Conservation (phyloP, 2,113 vertebrate species). For the Hyaena hyaena region DNA sequence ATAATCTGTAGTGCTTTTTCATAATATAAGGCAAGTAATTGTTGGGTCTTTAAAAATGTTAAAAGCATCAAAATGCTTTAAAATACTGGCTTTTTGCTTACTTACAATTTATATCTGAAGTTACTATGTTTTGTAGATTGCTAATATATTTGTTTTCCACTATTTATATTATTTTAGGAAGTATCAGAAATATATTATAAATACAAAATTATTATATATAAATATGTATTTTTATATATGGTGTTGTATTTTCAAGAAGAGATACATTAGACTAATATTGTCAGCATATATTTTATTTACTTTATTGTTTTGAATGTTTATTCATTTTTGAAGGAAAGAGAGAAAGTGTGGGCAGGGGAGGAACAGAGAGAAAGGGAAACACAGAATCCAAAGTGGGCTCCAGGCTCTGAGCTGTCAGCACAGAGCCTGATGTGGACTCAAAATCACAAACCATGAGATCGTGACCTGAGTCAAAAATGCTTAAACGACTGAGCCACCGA, state of each 20-base stretch:
- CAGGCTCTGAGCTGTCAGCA: too few relatives aligned
- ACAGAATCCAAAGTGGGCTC: too few relatives aligned
- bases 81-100: neutral
- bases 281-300: neutral
- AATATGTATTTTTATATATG: neutral
- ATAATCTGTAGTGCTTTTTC: neutral
- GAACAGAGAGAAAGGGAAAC: too few relatives aligned
- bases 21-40: slow-evolving; percentile 12
- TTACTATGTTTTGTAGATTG: neutral
- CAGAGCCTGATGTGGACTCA: too few relatives aligned
- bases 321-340: too few relatives aligned
- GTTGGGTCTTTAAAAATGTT: neutral
- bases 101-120: neutral
- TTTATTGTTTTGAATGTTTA: too few relatives aligned
- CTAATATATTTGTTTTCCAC: neutral
- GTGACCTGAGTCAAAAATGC: too few relatives aligned
- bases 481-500: too few relatives aligned
- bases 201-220: neutral
- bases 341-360: too few relatives aligned
- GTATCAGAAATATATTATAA: neutral
- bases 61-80: neutral
- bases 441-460: too few relatives aligned
- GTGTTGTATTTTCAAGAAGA: neutral
- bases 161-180: neutral
- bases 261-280: neutral